Evolutionary conservation across 1,140 invertebrate species (phyloP), one percentile per base, ranked within the genome.

Genomic region (Lysiphlebus fabarum): DNA sequence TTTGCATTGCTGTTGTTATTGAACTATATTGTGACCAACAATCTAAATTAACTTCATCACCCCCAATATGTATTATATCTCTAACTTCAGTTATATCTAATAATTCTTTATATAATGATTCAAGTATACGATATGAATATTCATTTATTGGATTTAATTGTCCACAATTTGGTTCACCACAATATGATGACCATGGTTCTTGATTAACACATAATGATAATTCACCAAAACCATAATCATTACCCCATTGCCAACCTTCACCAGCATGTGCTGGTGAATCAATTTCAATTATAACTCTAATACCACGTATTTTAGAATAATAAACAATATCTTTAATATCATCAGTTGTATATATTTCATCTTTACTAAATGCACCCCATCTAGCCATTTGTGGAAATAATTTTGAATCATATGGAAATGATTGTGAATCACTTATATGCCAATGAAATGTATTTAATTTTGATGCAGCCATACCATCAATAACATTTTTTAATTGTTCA

Each of bases 391-490:
- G 85, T 0, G 91, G 91, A 36, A 88, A 84, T 14, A 84, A 79
- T 2, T 79, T 81, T 0, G 89, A 87, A 51, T 89, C 86, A 61
- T 91, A 83, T 0, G 92, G 91, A 72, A 93, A 93, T 69, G 90
- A 92, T 61, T 93, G 91, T 0, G 89, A 86, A 69, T 94, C 92
- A 1, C 88, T 90, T 2, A 89, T 83, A 67, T 94, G 91, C 90
- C 91, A 93, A 70, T 94, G 92, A 38, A 93, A 85, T 0, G 90
- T 87, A 67, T 95, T 95, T 61, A 95, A 73, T 74, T 95, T 95
- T 17, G 85, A 87, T 0, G 87, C 82, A 0, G 89, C 86, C 91
- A 95, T 92, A 5, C 83, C 91, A 65, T 92, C 87, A 1, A 93
- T 76, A 4, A 88, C 87, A 47, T 82, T 84, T 62, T 86, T 86